phyloP scores from a whole-genome alignment of 2,113 vertebrate species.

The Oreochromis spilurus region DNA sequence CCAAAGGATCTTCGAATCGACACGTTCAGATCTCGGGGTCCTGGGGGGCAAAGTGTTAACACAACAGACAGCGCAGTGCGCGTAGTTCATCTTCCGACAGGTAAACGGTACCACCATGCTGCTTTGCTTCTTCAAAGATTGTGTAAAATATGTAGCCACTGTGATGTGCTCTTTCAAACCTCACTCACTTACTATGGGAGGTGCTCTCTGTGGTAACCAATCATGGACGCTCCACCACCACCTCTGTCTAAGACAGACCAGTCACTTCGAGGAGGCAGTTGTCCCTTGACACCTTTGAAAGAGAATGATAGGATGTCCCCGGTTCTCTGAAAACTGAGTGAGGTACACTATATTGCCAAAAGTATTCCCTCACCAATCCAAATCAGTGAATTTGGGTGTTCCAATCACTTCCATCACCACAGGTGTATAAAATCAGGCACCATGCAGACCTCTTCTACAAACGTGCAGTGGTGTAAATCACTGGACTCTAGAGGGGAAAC shows the following conservation, averaged over 20 bases:
- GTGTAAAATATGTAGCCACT: background rate
- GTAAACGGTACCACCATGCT: constrained; percentile 50
- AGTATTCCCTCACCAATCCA: background rate
- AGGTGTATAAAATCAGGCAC: background rate
- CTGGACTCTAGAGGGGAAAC: background rate
- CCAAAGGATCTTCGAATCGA: constrained; percentile 85
- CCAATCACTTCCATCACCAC: background rate
- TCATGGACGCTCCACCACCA: background rate
- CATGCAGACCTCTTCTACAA: background rate
- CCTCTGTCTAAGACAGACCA: background rate
- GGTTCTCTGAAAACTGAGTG: background rate
- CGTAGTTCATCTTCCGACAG: constrained; percentile 88
- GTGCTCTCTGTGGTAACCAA: background rate
- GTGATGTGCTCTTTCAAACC: background rate
- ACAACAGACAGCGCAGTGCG: constrained; percentile 93
- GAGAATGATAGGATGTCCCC: background rate
- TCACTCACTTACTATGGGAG: background rate
- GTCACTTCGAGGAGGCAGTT: background rate
- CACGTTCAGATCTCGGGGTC: constrained; percentile 86
- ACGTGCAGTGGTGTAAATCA: background rate
- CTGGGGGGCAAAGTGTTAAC: constrained; percentile 93
- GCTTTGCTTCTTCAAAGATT: background rate
- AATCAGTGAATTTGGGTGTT: background rate
- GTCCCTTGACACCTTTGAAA: background rate
- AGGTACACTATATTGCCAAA: background rate